Evolutionary conservation across 2,888 invertebrate species (phyloP), one percentile per base, ranked within the genome.

Genomic region (Lycaena phlaeas): DNA sequence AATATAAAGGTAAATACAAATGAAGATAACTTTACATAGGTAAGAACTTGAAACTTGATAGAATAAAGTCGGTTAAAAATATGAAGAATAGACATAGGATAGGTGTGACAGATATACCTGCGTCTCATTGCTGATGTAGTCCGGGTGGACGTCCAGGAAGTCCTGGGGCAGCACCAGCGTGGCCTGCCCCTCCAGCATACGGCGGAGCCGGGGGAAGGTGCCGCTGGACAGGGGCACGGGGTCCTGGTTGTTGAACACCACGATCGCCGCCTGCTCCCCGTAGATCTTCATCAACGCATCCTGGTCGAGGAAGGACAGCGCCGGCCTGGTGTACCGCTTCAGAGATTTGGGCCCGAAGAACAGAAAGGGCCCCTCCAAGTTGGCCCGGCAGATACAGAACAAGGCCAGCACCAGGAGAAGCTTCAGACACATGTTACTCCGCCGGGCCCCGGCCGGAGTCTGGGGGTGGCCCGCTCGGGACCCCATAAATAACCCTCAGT

Each of bases 211-310:
- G 2, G 88, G 88, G 53, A 86, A 88, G 43, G 77, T 78, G 4
- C 76, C 85, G 42, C 79, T 77, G 41, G 86, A 86, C 48, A 88
- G 61, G 3, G 86, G 86, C 53, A 72, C 79, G 0, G 86, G 82
- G 43, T 81, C 84, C 62, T 88, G 88, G 53, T 88, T 85, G 41
- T 88, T 85, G 52, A 88, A 88, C 47, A 88, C 82, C 45, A 88
- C 85, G 18, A 88, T 86, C 2, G 87, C 87, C 29, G 86, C 84
- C 51, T 82, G 86, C 43, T 86, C 85, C 25, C 76, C 78, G 49
- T 87, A 88, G n/a, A 89, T 77, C 54, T 75, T 76, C 68, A 85
- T 82, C 57, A 88, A 61, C 42, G 85, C 82, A 69, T 86, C 85
- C 51, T 88, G 87, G 38, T 82, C 84, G 28, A 87, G 56, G 38